Evolutionary conservation across 2,797 vertebrate species (phyloP).

Genomic region (Ctenosaura bakeri): DNA sequence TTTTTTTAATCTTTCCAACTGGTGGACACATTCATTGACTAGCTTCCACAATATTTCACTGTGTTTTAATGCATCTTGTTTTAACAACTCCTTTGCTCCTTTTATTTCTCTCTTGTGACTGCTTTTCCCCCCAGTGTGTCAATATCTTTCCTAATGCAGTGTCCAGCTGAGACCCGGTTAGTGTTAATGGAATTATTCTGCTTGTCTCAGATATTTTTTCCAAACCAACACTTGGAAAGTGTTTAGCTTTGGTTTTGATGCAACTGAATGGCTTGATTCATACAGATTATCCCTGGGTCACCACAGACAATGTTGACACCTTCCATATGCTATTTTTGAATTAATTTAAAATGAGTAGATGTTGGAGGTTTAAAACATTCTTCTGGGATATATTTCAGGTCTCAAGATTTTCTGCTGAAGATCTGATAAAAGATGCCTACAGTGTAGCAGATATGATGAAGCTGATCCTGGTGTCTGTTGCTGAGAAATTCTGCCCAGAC

Average conservation of each 20-base stretch:
- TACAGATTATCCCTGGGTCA: not conserved
- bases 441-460: conserved; percentile 37
- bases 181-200: not conserved
- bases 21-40: not conserved
- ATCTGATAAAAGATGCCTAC: conserved; percentile 24
- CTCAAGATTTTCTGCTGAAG: conserved; percentile 9
- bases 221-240: not conserved
- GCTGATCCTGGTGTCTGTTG: conserved; percentile 33
- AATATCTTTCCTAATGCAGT: not conserved
- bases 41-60: not conserved
- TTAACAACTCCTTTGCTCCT: not conserved
- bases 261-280: not conserved
- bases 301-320: not conserved
- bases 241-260: not conserved
- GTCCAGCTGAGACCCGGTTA: too few relatives aligned
- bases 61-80: not conserved
- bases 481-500: conserved; percentile 34
- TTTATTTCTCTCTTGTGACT: not conserved
- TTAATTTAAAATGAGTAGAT: not conserved
- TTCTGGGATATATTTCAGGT: not conserved
- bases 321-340: conserved; percentile 6
- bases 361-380: not conserved
- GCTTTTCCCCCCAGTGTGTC: not conserved
- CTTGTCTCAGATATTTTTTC: not conserved
- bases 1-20: not conserved